Conservation (phyloP, 2,888 invertebrate genomes). For the Drosophila incognita region DNA sequence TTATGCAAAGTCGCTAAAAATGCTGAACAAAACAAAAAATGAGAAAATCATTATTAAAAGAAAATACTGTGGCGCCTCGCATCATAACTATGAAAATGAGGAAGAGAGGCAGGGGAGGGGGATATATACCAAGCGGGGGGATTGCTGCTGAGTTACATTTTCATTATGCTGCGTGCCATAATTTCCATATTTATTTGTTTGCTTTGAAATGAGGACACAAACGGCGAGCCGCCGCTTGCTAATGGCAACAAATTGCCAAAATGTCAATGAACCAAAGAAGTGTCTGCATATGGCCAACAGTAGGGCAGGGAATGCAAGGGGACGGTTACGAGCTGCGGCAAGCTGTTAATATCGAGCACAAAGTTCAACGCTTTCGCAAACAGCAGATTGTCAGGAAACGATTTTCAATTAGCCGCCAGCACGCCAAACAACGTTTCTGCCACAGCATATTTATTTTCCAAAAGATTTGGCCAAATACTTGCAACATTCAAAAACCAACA, state of each 20-base stretch:
- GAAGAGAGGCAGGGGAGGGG: neutral
- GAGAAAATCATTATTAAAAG: neutral
- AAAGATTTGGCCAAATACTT: constrained; percentile 51
- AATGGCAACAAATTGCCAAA: constrained; percentile 76
- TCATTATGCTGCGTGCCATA: constrained; percentile 67
- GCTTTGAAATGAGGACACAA: constrained; percentile 73
- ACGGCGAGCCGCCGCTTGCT: constrained; percentile 38
- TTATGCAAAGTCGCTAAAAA: constrained; percentile 46
- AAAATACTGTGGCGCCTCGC: constrained; percentile 31
- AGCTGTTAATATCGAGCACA: constrained; percentile 62
- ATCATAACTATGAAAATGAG: constrained; percentile 4
- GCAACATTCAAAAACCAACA: constrained; percentile 33
- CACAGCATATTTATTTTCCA: constrained; percentile 48
- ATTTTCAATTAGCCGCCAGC: constrained; percentile 63
- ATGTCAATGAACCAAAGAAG: constrained; percentile 76
- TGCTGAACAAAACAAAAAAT: neutral
- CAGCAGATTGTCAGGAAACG: constrained; percentile 56
- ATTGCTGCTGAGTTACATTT: constrained; percentile 59
- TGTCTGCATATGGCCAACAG: constrained; percentile 61
- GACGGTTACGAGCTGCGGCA: neutral
- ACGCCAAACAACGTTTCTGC: constrained; percentile 31
- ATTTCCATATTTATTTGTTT: constrained; percentile 66
- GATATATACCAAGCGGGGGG: neutral
- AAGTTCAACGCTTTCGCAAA: constrained; percentile 65
- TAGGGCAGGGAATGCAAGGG: neutral